Conservation (phyloP, 2,888 invertebrate species). For the Mylabris sibirica region DNA sequence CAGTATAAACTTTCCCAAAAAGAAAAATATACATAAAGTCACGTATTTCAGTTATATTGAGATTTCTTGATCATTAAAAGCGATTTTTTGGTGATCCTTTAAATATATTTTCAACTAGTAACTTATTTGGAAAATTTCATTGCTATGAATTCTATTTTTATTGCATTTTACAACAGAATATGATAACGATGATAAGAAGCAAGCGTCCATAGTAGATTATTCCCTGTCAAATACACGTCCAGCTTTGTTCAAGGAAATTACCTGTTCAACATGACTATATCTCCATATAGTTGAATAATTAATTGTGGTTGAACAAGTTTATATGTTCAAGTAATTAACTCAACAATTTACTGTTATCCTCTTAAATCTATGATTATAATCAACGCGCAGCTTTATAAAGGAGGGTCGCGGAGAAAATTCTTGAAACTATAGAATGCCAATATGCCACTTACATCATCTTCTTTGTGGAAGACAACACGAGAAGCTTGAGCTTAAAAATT, state of each 20-base stretch:
- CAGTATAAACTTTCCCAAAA: no score
- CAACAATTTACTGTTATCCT: neutral
- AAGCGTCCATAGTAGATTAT: conserved; percentile 9
- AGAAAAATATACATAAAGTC: neutral
- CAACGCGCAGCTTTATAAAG: neutral
- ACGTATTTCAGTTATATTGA: neutral
- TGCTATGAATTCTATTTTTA: no score
- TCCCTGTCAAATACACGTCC: conserved; percentile 21
- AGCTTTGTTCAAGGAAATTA: neutral
- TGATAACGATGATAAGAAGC: neutral
- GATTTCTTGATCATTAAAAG: neutral
- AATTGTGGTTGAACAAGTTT: conserved; percentile 22
- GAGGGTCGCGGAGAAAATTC: no score
- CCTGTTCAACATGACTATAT: neutral
- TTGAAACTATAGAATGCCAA: neutral
- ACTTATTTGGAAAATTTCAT: neutral
- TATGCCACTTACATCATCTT: neutral
- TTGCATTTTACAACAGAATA: no score
- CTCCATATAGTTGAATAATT: conserved; percentile 20
- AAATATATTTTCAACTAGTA: no score
- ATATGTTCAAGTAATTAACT: conserved; percentile 20
- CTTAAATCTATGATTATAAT: neutral
- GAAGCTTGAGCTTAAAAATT: no score
- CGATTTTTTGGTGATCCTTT: neutral
- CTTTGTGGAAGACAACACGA: no score